These are phyloP conservation scores for Neelides sp. DNA, from an alignment of 1,140 invertebrate species.

Conservation along the genomic window DNA sequence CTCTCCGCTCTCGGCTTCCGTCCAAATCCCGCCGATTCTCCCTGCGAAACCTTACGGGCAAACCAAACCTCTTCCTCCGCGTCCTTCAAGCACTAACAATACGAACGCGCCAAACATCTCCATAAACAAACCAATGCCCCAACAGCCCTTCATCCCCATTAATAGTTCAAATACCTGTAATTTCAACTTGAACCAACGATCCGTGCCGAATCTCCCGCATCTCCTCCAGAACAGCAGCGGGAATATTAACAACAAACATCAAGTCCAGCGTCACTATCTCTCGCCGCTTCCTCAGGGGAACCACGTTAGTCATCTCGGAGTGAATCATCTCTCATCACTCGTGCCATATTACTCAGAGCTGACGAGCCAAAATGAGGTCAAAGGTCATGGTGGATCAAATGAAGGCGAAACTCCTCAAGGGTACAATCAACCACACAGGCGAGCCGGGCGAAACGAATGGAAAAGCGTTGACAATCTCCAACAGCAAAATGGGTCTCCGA, in stretches of 20 bases:
- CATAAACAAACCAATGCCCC: conserved; percentile 15
- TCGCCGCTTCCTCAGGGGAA: background rate
- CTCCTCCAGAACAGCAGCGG: conserved; percentile 13
- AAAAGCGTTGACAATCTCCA: conserved; percentile 31
- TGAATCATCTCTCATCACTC: conserved; percentile 25
- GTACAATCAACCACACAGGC: no score
- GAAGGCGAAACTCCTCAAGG: background rate
- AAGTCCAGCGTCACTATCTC: conserved; percentile 4
- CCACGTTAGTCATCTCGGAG: conserved; percentile 10
- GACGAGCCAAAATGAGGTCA: no score
- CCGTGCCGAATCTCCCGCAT: conserved; percentile 26
- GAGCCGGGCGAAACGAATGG: no score
- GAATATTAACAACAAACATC: conserved; percentile 9
- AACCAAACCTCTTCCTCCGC: conserved; percentile 24
- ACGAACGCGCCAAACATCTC: conserved; percentile 11
- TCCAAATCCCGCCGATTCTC: conserved; percentile 19
- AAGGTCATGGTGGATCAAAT: background rate
- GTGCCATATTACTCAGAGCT: conserved; percentile 17
- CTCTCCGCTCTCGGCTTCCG: background rate
- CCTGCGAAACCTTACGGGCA: conserved; percentile 21
- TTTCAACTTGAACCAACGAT: conserved; percentile 17
- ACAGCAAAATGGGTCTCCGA: conserved; percentile 2
- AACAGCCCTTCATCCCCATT: background rate
- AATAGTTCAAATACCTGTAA: background rate
- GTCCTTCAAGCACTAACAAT: conserved; percentile 21